Evolutionary conservation across 2,113 vertebrate species (phyloP).

Genomic region (Brachyhypopomus occidentalis): DNA sequence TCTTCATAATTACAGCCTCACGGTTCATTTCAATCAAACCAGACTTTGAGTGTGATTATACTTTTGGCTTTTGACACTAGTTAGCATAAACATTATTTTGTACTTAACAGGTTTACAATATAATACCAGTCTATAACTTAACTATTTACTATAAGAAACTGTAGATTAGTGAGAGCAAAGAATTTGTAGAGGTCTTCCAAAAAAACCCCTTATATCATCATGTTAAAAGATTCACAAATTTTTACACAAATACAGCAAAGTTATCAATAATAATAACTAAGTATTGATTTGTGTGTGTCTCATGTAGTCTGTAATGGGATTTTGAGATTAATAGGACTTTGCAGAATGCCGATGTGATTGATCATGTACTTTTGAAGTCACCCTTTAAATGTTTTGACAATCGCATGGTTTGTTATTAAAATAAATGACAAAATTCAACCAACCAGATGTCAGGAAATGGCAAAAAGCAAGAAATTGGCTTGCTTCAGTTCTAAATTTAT

Average conservation of each 20-base stretch:
- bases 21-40: slow-evolving; percentile 2
- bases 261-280: background rate
- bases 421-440: too few relatives aligned
- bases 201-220: background rate
- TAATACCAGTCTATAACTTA: background rate
- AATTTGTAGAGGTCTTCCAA: slow-evolving; percentile 39
- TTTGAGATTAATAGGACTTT: background rate
- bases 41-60: slow-evolving; percentile 17
- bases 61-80: background rate
- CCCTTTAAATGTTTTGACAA: slow-evolving; percentile 1
- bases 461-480: background rate
- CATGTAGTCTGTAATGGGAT: slow-evolving; percentile 2
- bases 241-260: background rate
- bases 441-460: background rate
- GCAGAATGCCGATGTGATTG: slow-evolving; percentile 10
- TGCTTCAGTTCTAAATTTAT: background rate
- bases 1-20: slow-evolving; percentile 7
- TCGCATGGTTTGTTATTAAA: slow-evolving; percentile 1
- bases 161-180: background rate
- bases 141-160: background rate
- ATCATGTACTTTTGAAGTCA: background rate
- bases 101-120: background rate
- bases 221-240: background rate
- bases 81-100: background rate
- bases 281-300: slow-evolving; percentile 5